Evolutionary conservation across 2,888 invertebrate genomes (phyloP), one percentile per base, ranked within the genome.

Genomic region (Lasioglossum malachurum): DNA sequence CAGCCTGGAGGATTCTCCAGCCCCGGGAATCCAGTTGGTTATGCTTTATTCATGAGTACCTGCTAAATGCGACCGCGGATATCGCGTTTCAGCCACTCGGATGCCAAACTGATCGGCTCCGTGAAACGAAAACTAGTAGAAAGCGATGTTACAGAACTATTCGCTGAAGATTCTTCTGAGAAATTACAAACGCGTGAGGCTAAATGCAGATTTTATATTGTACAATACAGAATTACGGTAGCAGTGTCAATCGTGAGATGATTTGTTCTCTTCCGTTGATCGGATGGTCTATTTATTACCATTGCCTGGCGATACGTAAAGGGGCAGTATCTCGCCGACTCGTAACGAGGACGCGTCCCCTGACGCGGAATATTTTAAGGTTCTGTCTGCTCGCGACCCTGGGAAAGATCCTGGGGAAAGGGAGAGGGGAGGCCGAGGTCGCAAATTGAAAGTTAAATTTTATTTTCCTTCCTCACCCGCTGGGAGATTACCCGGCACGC

Each of bases 31-130:
- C 80, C 75, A 79, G 74, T 73, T 73, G 46, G 83, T 84, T 88
- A 91, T 91, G 88, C 84, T 89, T 93, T 93, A 92, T 93, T 93
- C 92, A 93, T 92, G 90, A 92, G 89, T 1, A 14, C 19, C 82
- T 85, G 88, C 89, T 93, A 91, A 92, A 91, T 89, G 91, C 91
- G 86, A 83, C 88, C 87, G 87, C 88, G 87, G 88, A 88, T 84
- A 27, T 60, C 60, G 27, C 27, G 60, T 60, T 27, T 60, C 27
- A 60, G 60, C 27, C 27, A 60, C 27, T 27, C 27, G 60, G 4
- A 60, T 14, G 27, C 60, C 27, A 16, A 27, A 60, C 60, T 2
- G 60, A 60, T 60, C 60, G 27, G 27, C 12, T 60, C 14, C 27
- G 27, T 16, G 60, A 31, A 27, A 60, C 27, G 14, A 60, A 4